These are phyloP conservation scores for Amiota communis DNA, from an alignment of 2,888 invertebrate genomes.

Conservation along the genomic window DNA sequence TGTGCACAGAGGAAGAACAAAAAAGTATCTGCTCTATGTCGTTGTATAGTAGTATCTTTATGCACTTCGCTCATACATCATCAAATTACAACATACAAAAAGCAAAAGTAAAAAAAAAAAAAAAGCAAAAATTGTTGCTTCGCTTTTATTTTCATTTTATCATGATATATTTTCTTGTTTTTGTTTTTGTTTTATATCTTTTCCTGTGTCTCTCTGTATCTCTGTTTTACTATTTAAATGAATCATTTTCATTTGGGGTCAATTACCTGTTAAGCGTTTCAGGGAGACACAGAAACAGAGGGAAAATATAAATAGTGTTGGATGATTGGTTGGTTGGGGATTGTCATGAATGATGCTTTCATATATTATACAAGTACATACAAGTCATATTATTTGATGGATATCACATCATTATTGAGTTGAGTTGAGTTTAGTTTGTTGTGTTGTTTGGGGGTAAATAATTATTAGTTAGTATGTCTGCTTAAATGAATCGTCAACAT, in stretches of 20 bases:
- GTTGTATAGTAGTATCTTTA: conserved; percentile 34
- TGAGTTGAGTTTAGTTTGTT: no score
- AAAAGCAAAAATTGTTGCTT: conserved; percentile 62
- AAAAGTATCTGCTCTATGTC: conserved; percentile 2
- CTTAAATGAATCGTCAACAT: no score
- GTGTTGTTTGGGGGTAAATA: no score
- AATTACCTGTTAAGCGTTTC: conserved; percentile 56
- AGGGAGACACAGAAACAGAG: not conserved
- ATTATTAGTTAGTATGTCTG: no score
- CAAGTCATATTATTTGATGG: no score
- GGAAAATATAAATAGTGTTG: not conserved
- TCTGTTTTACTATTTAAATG: conserved; percentile 16
- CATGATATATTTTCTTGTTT: no score
- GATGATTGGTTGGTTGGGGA: not conserved
- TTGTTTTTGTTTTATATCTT: no score
- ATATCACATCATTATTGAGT: no score
- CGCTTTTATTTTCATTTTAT: conserved; percentile 24
- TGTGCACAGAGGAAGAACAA: not conserved
- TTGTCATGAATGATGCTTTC: not conserved
- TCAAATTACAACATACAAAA: conserved; percentile 48
- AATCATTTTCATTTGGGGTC: conserved; percentile 48
- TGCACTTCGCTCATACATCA: conserved; percentile 32
- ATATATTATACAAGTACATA: no score
- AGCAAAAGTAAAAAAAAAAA: no score
- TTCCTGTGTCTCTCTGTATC: not conserved